Evolutionary conservation across 2,888 invertebrate species (phyloP).

Genomic region (Junonia oenone): DNA sequence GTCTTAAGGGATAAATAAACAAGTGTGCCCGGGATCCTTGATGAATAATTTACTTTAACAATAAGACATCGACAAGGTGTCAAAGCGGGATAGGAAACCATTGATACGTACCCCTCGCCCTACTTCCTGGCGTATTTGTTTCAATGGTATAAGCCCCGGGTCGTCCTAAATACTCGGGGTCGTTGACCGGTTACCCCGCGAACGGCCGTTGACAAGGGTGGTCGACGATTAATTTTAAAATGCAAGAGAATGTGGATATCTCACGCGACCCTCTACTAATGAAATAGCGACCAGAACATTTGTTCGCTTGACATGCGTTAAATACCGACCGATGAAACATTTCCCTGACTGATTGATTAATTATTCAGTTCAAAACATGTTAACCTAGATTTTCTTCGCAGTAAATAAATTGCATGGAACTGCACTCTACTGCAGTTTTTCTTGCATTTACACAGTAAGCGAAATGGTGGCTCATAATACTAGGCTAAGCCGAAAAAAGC

Average conservation of each 20-base stretch:
- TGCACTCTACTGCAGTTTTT: not conserved
- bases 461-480: conserved; percentile 3
- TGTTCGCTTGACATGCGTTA: conserved; percentile 14
- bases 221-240: conserved; percentile 68
- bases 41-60: conserved; percentile 21
- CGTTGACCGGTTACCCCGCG: conserved; percentile 55
- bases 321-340: conserved; percentile 6
- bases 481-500: conserved; percentile 7
- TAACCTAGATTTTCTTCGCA: not conserved
- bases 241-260: conserved; percentile 56
- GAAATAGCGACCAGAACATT: conserved; percentile 18
- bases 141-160: conserved; percentile 57
- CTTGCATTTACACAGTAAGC: not conserved
- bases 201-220: conserved; percentile 63
- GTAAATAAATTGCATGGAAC: not conserved
- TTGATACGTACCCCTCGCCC: conserved; percentile 42
- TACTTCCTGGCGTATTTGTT: conserved; percentile 55
- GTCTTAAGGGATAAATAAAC: not conserved
- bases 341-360: not conserved
- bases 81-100: conserved; percentile 41
- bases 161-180: conserved; percentile 68
- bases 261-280: conserved; percentile 48
- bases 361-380: not conserved
- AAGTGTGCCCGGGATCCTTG: conserved; percentile 16
- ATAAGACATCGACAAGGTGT: conserved; percentile 38